phyloP scores from a whole-genome alignment of 2,797 vertebrate species.

The Gallinago solitaria region DNA sequence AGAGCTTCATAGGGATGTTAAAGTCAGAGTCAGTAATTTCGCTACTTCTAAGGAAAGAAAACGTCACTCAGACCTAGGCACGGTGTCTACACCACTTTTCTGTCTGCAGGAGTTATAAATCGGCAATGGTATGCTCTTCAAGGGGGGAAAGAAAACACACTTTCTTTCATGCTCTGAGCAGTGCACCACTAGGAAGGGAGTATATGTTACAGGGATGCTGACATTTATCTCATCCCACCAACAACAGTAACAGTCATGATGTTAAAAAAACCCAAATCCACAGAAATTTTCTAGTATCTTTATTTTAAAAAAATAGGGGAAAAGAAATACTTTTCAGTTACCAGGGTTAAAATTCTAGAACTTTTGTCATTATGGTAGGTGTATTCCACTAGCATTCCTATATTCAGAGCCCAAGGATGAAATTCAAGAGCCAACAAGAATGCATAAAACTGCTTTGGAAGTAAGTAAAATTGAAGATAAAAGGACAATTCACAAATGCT shows the following conservation, averaged over 20 bases:
- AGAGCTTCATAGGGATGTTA: neutral
- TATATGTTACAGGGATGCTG: neutral
- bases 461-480: neutral
- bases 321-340: neutral
- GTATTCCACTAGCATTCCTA: neutral
- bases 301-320: neutral
- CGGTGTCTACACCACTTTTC: accelerated
- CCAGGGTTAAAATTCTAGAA: neutral
- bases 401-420: neutral
- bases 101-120: neutral
- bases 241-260: neutral
- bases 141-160: neutral
- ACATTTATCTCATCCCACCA: neutral
- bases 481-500: neutral
- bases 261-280: neutral
- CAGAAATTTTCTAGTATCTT: neutral
- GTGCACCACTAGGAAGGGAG: neutral
- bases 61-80: neutral
- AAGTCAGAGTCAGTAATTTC: neutral
- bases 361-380: neutral
- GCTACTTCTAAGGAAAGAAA: neutral
- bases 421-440: neutral
- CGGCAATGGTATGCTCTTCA: neutral
- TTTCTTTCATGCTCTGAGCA: neutral
- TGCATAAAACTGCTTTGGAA: neutral